A percentile compares a stretch with the other conserved stretches of the same genome.
phyloP scores from a whole-genome alignment of 2,113 vertebrate species.

The Halcyon malimbica region DNA sequence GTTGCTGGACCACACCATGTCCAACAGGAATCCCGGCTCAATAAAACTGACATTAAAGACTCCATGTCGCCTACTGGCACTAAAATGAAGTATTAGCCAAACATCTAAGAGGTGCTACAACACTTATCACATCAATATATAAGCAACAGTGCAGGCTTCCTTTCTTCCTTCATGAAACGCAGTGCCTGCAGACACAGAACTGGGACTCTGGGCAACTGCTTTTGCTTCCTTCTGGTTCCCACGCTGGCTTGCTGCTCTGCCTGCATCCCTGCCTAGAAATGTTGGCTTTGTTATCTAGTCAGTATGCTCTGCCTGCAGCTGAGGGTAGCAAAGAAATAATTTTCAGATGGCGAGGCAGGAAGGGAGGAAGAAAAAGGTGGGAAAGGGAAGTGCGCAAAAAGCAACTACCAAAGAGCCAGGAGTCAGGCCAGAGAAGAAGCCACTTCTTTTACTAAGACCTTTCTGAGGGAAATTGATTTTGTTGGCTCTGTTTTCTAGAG shows the following conservation, averaged over 20 bases:
- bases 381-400: neutral
- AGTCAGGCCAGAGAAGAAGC: neutral
- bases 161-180: accelerated
- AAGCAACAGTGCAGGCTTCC: neutral
- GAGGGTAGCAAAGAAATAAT: accelerated
- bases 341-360: neutral
- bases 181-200: neutral
- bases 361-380: neutral
- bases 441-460: neutral
- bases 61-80: neutral
- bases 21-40: neutral
- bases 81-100: neutral
- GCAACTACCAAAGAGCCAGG: neutral
- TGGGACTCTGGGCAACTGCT: neutral
- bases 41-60: neutral
- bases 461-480: slow-evolving; percentile 5
- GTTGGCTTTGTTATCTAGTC: neutral
- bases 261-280: neutral
- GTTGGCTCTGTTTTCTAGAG: neutral
- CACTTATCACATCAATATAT: neutral
- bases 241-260: neutral
- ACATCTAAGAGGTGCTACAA: neutral
- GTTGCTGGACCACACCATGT: neutral
- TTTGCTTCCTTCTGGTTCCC: neutral
- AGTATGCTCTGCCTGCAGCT: neutral